Evolutionary conservation across 2,888 invertebrate genomes (phyloP).

Genomic region (Thymelicus sylvestris): DNA sequence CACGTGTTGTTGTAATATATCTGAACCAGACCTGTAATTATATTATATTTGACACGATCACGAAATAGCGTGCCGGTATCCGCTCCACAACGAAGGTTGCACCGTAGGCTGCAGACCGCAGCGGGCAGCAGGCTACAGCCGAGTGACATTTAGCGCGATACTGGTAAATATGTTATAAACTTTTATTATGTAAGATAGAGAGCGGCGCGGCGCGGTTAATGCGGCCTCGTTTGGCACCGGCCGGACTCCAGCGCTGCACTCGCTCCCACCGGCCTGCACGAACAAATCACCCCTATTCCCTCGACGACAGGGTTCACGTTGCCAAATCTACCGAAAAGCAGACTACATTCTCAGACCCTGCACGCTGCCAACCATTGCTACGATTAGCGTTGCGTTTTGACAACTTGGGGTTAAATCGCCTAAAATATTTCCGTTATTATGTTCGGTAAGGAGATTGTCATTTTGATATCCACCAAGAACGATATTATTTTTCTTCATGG

Average conservation of each 20-base stretch:
- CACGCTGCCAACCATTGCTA: constrained; percentile 42
- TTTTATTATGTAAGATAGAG: constrained; percentile 43
- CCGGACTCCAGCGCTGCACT: constrained; percentile 10
- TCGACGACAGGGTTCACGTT: background rate
- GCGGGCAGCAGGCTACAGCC: background rate
- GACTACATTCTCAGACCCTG: constrained; percentile 7
- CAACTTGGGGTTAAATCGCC: constrained; percentile 42
- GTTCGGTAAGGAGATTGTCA: constrained; percentile 24
- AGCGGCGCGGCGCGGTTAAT: constrained; percentile 49
- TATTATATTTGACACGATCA: constrained; percentile 2
- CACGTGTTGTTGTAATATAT: background rate
- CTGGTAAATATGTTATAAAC: constrained; percentile 38
- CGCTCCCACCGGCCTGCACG: background rate
- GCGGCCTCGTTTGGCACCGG: constrained; percentile 58
- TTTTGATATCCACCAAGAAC: constrained; percentile 4
- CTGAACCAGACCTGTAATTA: background rate
- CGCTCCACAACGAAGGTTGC: background rate
- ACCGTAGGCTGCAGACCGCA: too few relatives aligned
- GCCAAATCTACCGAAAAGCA: background rate
- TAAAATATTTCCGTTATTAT: constrained; percentile 38
- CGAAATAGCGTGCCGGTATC: background rate
- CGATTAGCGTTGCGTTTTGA: constrained; percentile 52
- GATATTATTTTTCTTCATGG: too few relatives aligned
- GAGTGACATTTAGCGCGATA: constrained; percentile 35
- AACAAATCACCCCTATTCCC: background rate